A percentile compares a stretch with the other conserved stretches of the same genome.
These are phyloP conservation scores for Saguinus midas DNA, from an alignment of 2,113 vertebrate species.

Conservation along the genomic window DNA sequence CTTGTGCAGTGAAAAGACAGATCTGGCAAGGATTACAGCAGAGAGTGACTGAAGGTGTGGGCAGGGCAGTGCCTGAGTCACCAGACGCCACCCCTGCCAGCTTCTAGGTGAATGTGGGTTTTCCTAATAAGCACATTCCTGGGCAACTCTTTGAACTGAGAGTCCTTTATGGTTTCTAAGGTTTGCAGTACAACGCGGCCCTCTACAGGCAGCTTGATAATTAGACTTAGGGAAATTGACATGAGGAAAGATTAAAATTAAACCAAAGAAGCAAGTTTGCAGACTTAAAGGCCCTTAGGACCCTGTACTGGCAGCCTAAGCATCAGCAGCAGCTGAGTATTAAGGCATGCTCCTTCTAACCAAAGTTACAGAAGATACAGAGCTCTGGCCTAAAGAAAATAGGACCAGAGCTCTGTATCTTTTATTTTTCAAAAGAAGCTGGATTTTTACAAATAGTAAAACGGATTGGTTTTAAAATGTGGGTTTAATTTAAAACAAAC, in stretches of 20 bases:
- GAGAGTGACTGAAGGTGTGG: conserved; percentile 28
- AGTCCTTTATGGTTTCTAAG: background rate
- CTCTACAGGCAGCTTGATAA: conserved; percentile 19
- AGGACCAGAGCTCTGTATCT: background rate
- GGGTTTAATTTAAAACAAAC: background rate
- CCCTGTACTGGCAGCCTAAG: background rate
- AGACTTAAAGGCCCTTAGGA: background rate
- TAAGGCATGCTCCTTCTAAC: background rate
- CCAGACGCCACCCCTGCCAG: background rate
- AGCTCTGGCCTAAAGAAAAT: background rate
- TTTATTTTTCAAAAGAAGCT: background rate
- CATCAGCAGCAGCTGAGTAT: background rate
- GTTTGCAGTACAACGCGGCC: conserved; percentile 45
- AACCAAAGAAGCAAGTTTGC: background rate
- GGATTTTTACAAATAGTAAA: background rate
- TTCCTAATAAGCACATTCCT: conserved; percentile 10
- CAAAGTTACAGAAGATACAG: background rate
- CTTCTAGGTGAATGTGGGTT: conserved; percentile 50
- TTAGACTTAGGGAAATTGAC: background rate
- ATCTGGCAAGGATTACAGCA: background rate
- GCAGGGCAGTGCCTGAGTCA: conserved; percentile 50
- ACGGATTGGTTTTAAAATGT: background rate
- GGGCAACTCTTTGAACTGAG: background rate
- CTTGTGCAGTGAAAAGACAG: background rate
- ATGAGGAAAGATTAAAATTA: background rate